These are phyloP conservation scores for Coregonus suidteri DNA, from an alignment of 2,797 vertebrate genomes.

Conservation along the genomic window DNA sequence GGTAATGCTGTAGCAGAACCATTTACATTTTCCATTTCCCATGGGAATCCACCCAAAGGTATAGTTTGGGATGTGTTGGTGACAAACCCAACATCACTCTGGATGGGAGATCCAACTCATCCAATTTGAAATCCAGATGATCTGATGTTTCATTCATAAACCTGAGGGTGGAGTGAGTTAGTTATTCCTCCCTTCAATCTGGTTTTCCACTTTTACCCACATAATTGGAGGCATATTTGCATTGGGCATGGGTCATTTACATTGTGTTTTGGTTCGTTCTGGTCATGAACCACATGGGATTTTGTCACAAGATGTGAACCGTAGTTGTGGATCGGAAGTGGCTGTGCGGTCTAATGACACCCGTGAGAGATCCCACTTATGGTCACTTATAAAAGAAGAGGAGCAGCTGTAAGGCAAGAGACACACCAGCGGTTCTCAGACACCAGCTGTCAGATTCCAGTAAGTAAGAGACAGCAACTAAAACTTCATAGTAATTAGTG, in stretches of 20 bases:
- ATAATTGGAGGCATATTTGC: slow-evolving; percentile 36
- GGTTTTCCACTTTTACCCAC: slow-evolving; percentile 30
- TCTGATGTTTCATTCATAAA: not conserved
- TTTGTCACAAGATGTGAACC: too few relatives aligned
- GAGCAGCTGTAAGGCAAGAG: not conserved
- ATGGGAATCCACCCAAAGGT: slow-evolving; percentile 45
- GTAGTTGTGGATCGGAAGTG: too few relatives aligned
- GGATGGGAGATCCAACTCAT: not conserved
- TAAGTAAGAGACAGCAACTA: too few relatives aligned
- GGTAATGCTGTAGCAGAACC: not conserved
- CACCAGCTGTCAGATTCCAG: not conserved
- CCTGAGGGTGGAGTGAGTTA: slow-evolving; percentile 10
- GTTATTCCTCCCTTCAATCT: slow-evolving; percentile 16
- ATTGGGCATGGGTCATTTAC: not conserved
- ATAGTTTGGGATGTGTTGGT: slow-evolving; percentile 49
- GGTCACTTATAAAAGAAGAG: not conserved
- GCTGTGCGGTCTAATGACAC: too few relatives aligned
- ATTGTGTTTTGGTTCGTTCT: not conserved
- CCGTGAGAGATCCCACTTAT: too few relatives aligned
- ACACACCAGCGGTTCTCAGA: not conserved
- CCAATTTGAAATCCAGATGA: not conserved
- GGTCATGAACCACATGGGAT: not conserved
- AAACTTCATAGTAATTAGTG: not conserved
- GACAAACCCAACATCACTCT: not conserved
- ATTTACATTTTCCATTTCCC: slow-evolving; percentile 34